A percentile compares a stretch with the other conserved stretches of the same genome.
Conservation (phyloP, 2,797 vertebrate species). For the Enoplosus armatus region DNA sequence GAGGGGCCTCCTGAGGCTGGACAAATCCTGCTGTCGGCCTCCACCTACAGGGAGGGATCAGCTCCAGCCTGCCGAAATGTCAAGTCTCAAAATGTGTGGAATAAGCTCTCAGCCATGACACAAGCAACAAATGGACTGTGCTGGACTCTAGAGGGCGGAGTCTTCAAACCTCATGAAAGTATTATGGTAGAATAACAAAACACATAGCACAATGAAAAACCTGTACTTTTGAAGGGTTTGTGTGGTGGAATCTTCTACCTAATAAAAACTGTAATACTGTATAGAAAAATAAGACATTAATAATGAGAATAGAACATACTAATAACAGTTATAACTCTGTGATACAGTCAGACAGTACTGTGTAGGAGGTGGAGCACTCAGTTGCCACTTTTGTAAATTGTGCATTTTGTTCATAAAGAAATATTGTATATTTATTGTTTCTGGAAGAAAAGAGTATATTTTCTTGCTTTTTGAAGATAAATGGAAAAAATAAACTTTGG, state of each 20-base stretch:
- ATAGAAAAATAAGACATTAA: conserved; percentile 62
- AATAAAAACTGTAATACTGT: conserved; percentile 64
- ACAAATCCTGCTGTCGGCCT: conserved; percentile 18
- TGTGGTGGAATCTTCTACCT: conserved; percentile 40
- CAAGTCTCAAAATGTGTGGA: conserved; percentile 40
- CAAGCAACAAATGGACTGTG: conserved; percentile 15
- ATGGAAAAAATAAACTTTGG: conserved; percentile 68
- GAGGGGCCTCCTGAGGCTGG: conserved; percentile 25
- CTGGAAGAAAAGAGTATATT: conserved; percentile 91
- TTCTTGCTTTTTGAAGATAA: conserved; percentile 88
- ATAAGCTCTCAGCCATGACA: conserved; percentile 42
- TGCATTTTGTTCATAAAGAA: conserved; percentile 95
- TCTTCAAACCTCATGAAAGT: conserved; percentile 64
- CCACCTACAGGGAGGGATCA: neutral
- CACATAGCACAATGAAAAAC: conserved; percentile 54
- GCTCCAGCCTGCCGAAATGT: conserved; percentile 1
- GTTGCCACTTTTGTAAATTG: conserved; percentile 97
- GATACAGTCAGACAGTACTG: conserved; percentile 86
- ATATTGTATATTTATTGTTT: conserved; percentile 99
- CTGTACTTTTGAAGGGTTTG: conserved; percentile 35
- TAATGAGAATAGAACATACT: conserved; percentile 73
- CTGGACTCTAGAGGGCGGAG: conserved; percentile 22
- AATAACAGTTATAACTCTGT: conserved; percentile 70
- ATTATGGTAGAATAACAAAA: conserved; percentile 64
- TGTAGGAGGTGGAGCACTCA: conserved; percentile 77